Evolutionary conservation across 1,140 invertebrate genomes (phyloP).

Genomic region (Ceratina australensis): DNA sequence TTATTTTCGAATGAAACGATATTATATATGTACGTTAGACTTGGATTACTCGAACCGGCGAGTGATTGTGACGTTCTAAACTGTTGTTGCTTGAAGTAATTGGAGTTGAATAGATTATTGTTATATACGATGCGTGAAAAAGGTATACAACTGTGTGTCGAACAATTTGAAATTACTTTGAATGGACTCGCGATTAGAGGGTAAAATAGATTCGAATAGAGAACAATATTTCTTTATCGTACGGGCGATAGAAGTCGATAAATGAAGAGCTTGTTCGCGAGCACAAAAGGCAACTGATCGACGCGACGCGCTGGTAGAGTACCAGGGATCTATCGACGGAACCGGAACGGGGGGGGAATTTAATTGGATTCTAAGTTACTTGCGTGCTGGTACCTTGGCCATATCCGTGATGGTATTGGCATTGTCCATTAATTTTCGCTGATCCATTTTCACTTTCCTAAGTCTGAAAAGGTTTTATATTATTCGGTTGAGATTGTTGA

Average conservation of each 20-base stretch:
- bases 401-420: slow-evolving; percentile 99
- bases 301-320: neutral
- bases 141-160: too few species aligned
- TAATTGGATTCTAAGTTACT: slow-evolving; percentile 31
- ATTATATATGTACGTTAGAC: too few species aligned
- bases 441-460: slow-evolving; percentile 99
- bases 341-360: neutral
- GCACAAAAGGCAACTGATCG: neutral
- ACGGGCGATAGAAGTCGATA: neutral
- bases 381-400: slow-evolving; percentile 92
- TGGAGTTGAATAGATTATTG: too few species aligned
- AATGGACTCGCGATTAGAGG: neutral
- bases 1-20: too few species aligned
- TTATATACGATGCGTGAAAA: too few species aligned
- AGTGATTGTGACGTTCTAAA: too few species aligned
- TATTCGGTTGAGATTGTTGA: slow-evolving; percentile 35
- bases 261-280: slow-evolving; percentile 12
- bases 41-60: too few species aligned
- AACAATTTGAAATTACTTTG: neutral
- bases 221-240: neutral
- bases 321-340: neutral
- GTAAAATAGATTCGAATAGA: neutral
- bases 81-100: too few species aligned
- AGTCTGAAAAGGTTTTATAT: slow-evolving; percentile 84
- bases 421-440: slow-evolving; percentile 99